Percentiles rank a stretch among this genome's conserved stretches.
Evolutionary conservation across 2,888 invertebrate species (phyloP).

Genomic region (Argyresthia goedartella): DNA sequence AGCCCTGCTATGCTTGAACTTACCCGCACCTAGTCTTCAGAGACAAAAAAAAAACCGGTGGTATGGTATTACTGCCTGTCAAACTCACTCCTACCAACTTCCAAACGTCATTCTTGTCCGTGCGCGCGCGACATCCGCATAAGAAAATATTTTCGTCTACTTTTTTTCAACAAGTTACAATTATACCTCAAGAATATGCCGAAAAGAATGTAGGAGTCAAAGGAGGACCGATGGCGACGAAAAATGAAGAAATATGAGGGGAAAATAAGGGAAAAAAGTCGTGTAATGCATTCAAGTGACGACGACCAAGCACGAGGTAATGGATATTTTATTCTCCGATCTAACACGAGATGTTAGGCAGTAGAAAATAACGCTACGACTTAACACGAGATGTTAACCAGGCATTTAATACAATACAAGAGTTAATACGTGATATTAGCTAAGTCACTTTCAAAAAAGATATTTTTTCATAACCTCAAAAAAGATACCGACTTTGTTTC

Average conservation of each 20-base stretch:
- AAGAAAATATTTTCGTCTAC: too few species aligned
- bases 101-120: conserved; percentile 3
- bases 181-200: background rate
- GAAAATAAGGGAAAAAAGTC: background rate
- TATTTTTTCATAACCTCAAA: background rate
- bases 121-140: background rate
- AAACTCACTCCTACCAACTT: background rate
- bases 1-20: too few species aligned
- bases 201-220: background rate
- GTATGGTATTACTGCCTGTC: background rate
- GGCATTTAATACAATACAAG: background rate
- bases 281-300: too few species aligned
- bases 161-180: background rate
- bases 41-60: too few species aligned
- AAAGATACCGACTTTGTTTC: background rate
- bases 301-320: too few species aligned
- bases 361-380: too few species aligned
- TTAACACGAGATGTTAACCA: too few species aligned
- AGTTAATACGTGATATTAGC: conserved; percentile 6
- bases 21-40: too few species aligned
- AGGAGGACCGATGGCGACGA: too few species aligned
- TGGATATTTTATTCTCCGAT: too few species aligned
- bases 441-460: background rate
- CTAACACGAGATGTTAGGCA: too few species aligned
- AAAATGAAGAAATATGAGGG: background rate